Base-by-base conservation (phyloP, 2,797 vertebrate species). In the Hafferia zeledoni region DNA sequence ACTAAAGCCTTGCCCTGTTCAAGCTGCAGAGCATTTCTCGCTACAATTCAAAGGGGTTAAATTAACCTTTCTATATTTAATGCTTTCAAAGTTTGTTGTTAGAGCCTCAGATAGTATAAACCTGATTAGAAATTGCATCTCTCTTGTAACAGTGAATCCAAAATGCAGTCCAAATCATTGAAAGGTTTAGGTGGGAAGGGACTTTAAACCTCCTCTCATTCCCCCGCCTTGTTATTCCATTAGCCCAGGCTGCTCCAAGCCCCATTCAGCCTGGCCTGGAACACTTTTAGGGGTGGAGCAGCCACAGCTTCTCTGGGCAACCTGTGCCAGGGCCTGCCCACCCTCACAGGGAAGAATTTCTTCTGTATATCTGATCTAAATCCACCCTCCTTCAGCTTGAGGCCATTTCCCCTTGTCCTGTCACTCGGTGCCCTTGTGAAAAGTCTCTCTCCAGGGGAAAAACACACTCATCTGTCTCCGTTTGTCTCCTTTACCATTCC, bases 161-260 rank as follows among this genome's bases (percentile, higher is more conserved):
- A n/a, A n/a, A 0, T 1, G 47, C 17, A 4, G n/a, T 9, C 16
- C 17, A 4, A 60, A 5, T n/a, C 37, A 2, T 5, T 23, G 15
- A 6, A 7, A 19, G 39, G 53, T 7, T 18, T 17, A 44, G 27
- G 17, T 15, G 22, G 44, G 71, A 24, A 35, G 22, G 19, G 27
- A 23, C 10, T 39, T 27, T 17, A 31, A 31, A 24, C 10, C 14
- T 7, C 10, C 2, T 27, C 33, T 5, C 20, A 20, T 5, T 4
- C 11, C 76, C 28, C 11, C 7, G 4, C 35, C n/a, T 12, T 64
- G 57, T 22, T 10, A 0, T 61, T 17, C 4, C 41, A 35, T 9
- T 5, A 0, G 9, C 14, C 49, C 83, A 33, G 24, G n/a, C 0
- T 33, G 19, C n/a, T 67, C 55, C 35, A 24, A 35, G 30, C 10